A percentile compares a stretch with the other conserved stretches of the same genome.
phyloP scores from a whole-genome alignment of 1,140 invertebrate species.

The Tetramorium parvispinum region DNA sequence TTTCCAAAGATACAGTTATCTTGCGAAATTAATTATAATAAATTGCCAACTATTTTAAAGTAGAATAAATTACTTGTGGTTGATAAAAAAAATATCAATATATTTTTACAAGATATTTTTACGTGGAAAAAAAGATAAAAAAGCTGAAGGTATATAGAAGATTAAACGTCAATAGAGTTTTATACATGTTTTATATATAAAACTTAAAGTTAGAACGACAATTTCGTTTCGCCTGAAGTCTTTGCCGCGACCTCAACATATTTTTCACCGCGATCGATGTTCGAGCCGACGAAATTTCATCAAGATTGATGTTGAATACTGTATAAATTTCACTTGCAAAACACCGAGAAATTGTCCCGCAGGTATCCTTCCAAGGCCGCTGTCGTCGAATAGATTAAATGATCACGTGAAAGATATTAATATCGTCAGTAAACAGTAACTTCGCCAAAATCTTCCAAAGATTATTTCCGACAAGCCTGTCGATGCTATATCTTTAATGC shows the following conservation, averaged over 20 bases:
- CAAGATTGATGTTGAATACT: constrained; percentile 41
- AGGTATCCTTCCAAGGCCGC: constrained; percentile 28
- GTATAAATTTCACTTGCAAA: constrained; percentile 50
- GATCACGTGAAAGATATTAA: constrained; percentile 47
- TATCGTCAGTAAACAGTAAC: constrained; percentile 42
- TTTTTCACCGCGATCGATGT: constrained; percentile 37
- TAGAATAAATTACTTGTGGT: neutral
- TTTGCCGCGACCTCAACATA: constrained; percentile 4
- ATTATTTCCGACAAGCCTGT: constrained; percentile 8
- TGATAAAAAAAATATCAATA: neutral
- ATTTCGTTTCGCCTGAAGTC: neutral
- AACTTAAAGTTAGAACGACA: neutral
- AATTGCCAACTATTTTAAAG: neutral
- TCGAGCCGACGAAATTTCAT: constrained; percentile 34
- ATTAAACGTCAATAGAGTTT: neutral
- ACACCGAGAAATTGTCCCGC: constrained; percentile 28
- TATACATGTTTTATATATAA: neutral
- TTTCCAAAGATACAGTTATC: neutral
- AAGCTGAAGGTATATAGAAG: neutral
- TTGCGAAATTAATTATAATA: constrained; percentile 12
- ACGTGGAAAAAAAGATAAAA: neutral
- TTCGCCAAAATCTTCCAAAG: constrained; percentile 37
- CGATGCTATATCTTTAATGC: neutral
- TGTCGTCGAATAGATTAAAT: constrained; percentile 24
- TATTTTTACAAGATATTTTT: neutral